Evolutionary conservation across 2,113 vertebrate genomes (phyloP), one percentile per base, ranked within the genome.

Genomic region (Antennarius striatus): DNA sequence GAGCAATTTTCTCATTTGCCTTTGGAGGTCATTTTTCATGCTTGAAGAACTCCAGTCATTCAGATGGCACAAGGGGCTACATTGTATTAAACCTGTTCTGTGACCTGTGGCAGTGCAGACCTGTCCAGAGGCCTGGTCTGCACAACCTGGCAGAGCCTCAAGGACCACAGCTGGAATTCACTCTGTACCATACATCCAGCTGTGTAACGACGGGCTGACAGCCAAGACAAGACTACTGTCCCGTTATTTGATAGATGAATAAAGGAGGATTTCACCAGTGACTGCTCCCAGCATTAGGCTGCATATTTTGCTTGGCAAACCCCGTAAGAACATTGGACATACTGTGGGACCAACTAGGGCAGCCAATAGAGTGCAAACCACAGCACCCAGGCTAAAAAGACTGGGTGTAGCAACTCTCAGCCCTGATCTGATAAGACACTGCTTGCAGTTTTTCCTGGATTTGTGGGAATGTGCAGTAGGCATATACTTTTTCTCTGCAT

Each of bases 1-100:
- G 79, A 89, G 84, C 87, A 83, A 82, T 90, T 90, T 89, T 89
- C 85, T 91, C 84, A 90, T 88, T 91, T 90, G 82, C 87, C 77
- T 90, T 86, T 86, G 48, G 86, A 91, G 88, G 89, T 89, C 88
- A 83, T 86, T 89, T 89, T 87, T 88, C 80, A 90, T 82, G 86
- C 86, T 90, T 85, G 71, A 67, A 75, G 79, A 89, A 81, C 86
- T 89, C 85, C 73, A 75, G 83, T 88, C 80, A 85, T 75, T 87
- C 77, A 74, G 77, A 77, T 5, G 56, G 57, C 80, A 75, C 82
- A 59, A 81, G 81, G 74, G 85, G 77, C 76, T 80, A 71, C 73
- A 63, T 81, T 73, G 79, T 85, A 84, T 80, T 77, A 73, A 68
- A 77, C 74, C 74, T 51, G 83, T 67, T 67, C 77, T 52, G 57